Percentiles rank a stretch among this genome's conserved stretches.
Conservation (phyloP, 2,888 invertebrate genomes). For the Erebia ligea region DNA sequence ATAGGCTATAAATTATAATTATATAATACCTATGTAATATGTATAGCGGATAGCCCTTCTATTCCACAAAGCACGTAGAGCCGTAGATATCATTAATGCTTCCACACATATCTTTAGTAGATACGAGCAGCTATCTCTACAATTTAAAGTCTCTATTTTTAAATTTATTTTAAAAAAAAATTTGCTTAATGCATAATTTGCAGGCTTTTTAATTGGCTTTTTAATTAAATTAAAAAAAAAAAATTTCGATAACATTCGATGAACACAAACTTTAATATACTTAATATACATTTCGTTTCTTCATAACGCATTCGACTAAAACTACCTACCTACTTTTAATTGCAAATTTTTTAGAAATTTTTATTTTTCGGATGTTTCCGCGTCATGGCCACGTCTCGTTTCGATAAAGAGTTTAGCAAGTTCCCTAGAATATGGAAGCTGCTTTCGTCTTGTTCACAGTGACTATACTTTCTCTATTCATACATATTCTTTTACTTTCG, state of each 20-base stretch:
- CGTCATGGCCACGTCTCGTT: constrained; percentile 24
- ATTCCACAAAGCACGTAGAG: too few species aligned
- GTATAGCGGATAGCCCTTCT: too few species aligned
- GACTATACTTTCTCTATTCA: constrained; percentile 78
- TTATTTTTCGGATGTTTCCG: constrained; percentile 25
- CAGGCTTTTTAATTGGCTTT: neutral
- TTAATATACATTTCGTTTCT: constrained; percentile 1
- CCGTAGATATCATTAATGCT: too few species aligned
- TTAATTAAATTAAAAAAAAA: too few species aligned
- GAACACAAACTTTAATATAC: neutral
- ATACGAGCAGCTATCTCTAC: too few species aligned
- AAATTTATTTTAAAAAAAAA: too few species aligned
- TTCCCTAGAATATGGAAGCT: constrained; percentile 37
- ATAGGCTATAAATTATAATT: too few species aligned
- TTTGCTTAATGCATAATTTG: too few species aligned
- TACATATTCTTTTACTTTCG: constrained; percentile 70
- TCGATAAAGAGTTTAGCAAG: constrained; percentile 36
- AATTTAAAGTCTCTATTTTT: too few species aligned
- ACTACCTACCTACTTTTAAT: constrained; percentile 25
- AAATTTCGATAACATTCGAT: neutral
- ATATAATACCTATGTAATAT: too few species aligned
- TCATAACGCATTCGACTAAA: constrained; percentile 12
- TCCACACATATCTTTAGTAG: too few species aligned
- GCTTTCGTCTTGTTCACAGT: constrained; percentile 47
- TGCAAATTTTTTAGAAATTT: constrained; percentile 34